Percentiles rank a stretch among this genome's conserved stretches.
Evolutionary conservation across 2,888 invertebrate species (phyloP).

Genomic region (Amphipoea oculea): DNA sequence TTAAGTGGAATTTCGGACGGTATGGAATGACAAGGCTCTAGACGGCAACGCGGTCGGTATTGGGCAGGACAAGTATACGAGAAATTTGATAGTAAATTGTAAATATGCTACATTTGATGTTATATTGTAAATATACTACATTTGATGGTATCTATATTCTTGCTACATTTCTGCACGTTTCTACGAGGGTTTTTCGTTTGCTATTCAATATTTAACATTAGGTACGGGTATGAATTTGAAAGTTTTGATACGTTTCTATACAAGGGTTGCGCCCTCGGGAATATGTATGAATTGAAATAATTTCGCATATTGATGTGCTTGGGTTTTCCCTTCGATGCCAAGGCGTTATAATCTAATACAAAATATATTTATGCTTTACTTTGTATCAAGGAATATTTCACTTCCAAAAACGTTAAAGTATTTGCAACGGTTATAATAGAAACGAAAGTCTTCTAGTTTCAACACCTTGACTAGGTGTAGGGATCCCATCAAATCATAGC

Average conservation of each 20-base stretch:
- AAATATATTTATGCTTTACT: not conserved
- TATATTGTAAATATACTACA: constrained; percentile 38
- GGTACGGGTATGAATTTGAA: constrained; percentile 32
- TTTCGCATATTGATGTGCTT: constrained; percentile 10
- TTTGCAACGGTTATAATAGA: not conserved
- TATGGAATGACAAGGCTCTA: constrained; percentile 64
- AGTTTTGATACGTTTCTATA: constrained; percentile 36
- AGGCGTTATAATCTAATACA: not conserved
- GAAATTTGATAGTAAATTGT: constrained; percentile 55
- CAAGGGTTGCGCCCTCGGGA: constrained; percentile 19
- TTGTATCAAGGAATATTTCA: not conserved
- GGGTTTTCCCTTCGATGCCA: constrained; percentile 2
- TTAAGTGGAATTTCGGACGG: constrained; percentile 65
- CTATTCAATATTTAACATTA: constrained; percentile 41
- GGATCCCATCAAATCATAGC: not conserved
- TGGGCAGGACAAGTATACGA: constrained; percentile 45
- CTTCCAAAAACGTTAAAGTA: not conserved
- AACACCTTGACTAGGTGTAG: not conserved
- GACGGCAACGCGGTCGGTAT: constrained; percentile 46
- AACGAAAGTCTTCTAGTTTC: not conserved
- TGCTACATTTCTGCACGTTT: constrained; percentile 37
- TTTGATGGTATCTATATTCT: constrained; percentile 43
- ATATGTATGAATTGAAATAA: constrained; percentile 24
- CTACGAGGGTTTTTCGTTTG: constrained; percentile 20
- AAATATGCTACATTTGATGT: constrained; percentile 46